Evolutionary conservation across 2,888 invertebrate genomes (phyloP), one percentile per base, ranked within the genome.

Genomic region (Andrena praecox): DNA sequence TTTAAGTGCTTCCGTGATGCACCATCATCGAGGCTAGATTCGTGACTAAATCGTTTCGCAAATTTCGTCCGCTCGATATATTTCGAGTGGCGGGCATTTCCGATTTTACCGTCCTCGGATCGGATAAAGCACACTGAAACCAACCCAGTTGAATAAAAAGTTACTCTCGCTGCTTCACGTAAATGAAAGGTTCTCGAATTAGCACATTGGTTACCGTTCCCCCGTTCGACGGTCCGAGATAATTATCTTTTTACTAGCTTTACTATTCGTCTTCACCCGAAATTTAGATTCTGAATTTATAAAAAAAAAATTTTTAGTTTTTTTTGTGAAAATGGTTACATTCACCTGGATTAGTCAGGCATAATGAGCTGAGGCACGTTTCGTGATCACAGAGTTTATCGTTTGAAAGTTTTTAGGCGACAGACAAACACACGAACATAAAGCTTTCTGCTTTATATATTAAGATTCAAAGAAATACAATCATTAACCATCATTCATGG

Each of bases 91-190:
- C 10, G 42, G 12, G 35, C n/a, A 54, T 35, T 66, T 29, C 2
- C 24, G 56, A 56, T 56, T 59, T 79, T 42, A 29, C 50, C 42
- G 16, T 16, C 16, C 8, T 7, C 50, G 4, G 3, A 0, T 10
- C 20, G 16, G 10, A 3, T 8, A 29, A 35, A 52, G 66, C 60
- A 59, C 70, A 54, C 56, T 59, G n/a, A 73, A 59, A 73, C 2
- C 54, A n/a, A 0, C 4, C 16, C 42, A 42, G 42, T 42, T 42
- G 4, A 16, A 42, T 42, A 42, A 42, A 42, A 33, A 35, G 1
- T 73, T 56, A 77, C 73, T 24, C 73, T 56, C 42, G 73, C 56
- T 72, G 62, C 56, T 73, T 77, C 73, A 33, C 48, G 64, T 59
- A 64, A 56, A 56, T 56, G 33, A 31, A 63, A 48, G 24, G 56